Base-by-base conservation (phyloP, 1,140 invertebrate species). In the Teleogryllus occipitalis region DNA sequence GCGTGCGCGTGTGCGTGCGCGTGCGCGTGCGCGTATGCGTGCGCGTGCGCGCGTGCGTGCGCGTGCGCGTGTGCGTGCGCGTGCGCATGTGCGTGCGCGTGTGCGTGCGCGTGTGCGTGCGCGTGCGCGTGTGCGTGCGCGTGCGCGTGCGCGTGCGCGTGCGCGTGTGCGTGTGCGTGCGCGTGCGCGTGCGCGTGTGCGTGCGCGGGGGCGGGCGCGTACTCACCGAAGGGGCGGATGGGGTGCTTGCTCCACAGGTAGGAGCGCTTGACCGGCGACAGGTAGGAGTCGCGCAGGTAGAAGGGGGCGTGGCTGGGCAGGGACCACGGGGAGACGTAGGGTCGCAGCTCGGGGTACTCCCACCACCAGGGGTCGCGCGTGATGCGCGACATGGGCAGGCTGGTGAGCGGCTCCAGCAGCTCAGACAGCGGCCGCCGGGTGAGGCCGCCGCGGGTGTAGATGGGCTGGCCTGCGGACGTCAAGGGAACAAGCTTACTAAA, bases 231-330 rank as follows among this genome's bases (percentile, higher is more conserved):
- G 85, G 95, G 93, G 88, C 95, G 93, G 86, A 94, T 90, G 84
- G 94, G 94, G 87, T 96, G 94, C 87, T 93, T 92, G 85, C 92
- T 92, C 94, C 94, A 96, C 82, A 96, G 89, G 88, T 94, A 96
- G 87, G 91, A 93, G 87, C 93, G 93, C 90, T 95, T 95, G 84
- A 96, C 90, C 77, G 94, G 94, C 82, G 94, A 95, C 84, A 96
- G 91, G 88, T 94, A 96, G 83, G 93, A 95, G 88, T 94, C 93
- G 80, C 94, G 89, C 83, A 95, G 89, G 88, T 92, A 94, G 84
- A 93, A 95, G 79, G 94, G 94, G 82, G 90, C 91, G 83, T 88
- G 89, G 47, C 48, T 15, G 47, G 89, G 90, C 82, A 89, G 87
- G 83, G 85, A 88, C 84, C 87, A 89, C 82, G 90, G 88, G 12